Conservation (phyloP, 2,888 invertebrate species). For the Aromia moschata region DNA sequence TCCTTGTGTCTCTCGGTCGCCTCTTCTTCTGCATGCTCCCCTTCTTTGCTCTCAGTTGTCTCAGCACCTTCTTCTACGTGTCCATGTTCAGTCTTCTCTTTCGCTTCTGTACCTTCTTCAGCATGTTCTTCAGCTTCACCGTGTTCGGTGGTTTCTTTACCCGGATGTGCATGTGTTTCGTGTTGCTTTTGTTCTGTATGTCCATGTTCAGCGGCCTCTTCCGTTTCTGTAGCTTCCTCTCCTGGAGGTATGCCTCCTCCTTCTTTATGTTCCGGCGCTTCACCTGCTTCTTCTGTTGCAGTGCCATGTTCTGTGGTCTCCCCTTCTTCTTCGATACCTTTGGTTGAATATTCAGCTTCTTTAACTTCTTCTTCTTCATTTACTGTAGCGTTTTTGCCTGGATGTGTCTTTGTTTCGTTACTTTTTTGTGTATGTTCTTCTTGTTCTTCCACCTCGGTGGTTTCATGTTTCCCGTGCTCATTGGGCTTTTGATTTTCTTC, state of each 20-base stretch:
- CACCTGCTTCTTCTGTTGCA: not conserved
- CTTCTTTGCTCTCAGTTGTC: not conserved
- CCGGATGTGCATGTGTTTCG: not conserved
- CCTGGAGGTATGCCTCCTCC: not conserved
- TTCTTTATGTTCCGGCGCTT: not conserved
- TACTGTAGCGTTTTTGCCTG: not conserved
- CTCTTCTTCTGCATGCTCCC: not conserved
- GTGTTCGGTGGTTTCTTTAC: not conserved
- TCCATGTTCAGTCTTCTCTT: not conserved
- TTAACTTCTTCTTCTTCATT: not conserved
- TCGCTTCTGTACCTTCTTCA: not conserved
- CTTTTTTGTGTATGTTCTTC: constrained; percentile 3
- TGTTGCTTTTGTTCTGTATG: not conserved
- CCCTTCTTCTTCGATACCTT: not conserved
- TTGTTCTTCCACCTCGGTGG: not conserved
- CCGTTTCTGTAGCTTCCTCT: not conserved
- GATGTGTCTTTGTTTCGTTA: not conserved
- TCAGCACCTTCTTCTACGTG: not conserved
- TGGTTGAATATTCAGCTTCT: no score
- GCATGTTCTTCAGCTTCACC: not conserved
- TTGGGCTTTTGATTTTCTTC: not conserved
- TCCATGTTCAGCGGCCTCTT: not conserved
- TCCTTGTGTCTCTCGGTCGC: not conserved
- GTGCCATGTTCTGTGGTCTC: not conserved
- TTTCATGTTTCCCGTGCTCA: not conserved